Evolutionary conservation across 2,113 vertebrate species (phyloP).

Genomic region (Hemicordylus capensis): DNA sequence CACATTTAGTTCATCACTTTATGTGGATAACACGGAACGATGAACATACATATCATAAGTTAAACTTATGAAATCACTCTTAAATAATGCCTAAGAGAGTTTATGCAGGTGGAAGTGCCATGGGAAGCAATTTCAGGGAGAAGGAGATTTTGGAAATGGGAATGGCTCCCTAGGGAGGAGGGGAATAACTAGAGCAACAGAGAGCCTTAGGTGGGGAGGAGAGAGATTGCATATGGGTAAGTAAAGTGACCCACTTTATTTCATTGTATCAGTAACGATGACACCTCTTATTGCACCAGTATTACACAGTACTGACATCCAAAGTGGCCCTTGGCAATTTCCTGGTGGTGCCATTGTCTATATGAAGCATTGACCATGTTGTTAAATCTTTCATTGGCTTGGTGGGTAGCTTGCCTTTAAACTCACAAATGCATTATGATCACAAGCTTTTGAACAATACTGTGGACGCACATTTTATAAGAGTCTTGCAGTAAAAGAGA

Average conservation of each 20-base stretch:
- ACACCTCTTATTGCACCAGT: neutral
- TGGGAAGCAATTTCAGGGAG: neutral
- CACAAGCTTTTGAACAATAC: slow-evolving; percentile 36
- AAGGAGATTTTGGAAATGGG: neutral
- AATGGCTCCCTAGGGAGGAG: neutral
- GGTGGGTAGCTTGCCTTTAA: slow-evolving; percentile 26
- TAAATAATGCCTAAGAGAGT: neutral
- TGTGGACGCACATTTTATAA: slow-evolving; percentile 39
- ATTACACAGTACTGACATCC: neutral
- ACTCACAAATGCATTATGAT: slow-evolving; percentile 42
- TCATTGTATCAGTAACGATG: neutral
- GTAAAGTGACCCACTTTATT: neutral
- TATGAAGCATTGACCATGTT: neutral
- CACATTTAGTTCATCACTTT: neutral
- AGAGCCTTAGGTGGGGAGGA: neutral
- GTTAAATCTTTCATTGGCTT: neutral
- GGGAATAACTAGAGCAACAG: neutral
- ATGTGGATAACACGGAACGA: neutral
- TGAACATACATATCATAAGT: neutral
- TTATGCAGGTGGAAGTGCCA: neutral
- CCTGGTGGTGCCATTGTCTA: neutral
- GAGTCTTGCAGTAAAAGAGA: neutral
- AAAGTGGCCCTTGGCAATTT: neutral
- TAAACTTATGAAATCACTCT: neutral
- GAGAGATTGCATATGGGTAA: neutral